A percentile compares a stretch with the other conserved stretches of the same genome.
These are phyloP conservation scores for Apoda limacodes DNA, from an alignment of 2,888 invertebrate species.

Conservation along the genomic window DNA sequence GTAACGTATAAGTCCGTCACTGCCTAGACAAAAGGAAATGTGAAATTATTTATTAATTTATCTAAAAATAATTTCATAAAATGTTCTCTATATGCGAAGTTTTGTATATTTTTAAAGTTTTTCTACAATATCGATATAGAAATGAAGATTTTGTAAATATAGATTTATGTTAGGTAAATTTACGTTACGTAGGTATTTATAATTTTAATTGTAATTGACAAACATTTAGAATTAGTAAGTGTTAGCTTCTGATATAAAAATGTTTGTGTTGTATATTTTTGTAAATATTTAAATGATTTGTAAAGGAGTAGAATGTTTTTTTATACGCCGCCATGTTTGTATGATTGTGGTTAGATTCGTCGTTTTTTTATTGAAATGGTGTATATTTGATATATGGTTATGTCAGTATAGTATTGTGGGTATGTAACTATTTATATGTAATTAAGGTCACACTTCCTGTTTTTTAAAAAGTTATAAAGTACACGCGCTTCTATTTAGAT, in stretches of 20 bases:
- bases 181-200: slow-evolving; percentile 37
- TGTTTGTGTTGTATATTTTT: slow-evolving; percentile 39
- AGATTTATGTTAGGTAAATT: slow-evolving; percentile 34
- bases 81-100: slow-evolving; percentile 25
- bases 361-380: slow-evolving; percentile 30
- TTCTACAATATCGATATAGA: slow-evolving; percentile 27
- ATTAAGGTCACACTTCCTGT: too few species aligned
- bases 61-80: slow-evolving; percentile 34
- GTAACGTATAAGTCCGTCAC: too few species aligned
- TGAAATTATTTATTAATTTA: slow-evolving; percentile 26
- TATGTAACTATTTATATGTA: slow-evolving; percentile 43
- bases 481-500: too few species aligned
- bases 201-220: too few species aligned
- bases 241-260: slow-evolving; percentile 26
- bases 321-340: slow-evolving; percentile 35
- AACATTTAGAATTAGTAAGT: too few species aligned
- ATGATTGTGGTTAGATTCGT: slow-evolving; percentile 42
- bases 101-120: slow-evolving; percentile 30
- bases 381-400: slow-evolving; percentile 44
- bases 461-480: too few species aligned
- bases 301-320: slow-evolving; percentile 27
- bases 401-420: slow-evolving; percentile 54
- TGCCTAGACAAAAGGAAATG: slow-evolving; percentile 41
- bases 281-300: slow-evolving; percentile 43
- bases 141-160: slow-evolving; percentile 57